These are phyloP conservation scores for Microplitis demolitor DNA, from an alignment of 1,140 invertebrate species.

Conservation along the genomic window DNA sequence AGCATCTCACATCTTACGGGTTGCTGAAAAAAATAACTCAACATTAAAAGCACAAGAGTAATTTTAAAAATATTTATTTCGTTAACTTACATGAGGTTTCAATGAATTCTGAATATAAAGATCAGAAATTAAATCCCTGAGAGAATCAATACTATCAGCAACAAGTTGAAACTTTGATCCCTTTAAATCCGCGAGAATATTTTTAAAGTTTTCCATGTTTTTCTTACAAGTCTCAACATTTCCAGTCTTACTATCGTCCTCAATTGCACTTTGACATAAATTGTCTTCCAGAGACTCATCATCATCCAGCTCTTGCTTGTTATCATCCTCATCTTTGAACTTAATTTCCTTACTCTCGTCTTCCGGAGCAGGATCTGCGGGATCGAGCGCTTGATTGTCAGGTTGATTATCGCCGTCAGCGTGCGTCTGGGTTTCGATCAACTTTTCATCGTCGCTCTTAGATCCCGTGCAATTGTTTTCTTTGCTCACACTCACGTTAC, in stretches of 20 bases:
- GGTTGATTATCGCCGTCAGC: neutral
- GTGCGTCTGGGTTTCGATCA: slow-evolving; percentile 37
- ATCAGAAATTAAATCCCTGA: slow-evolving; percentile 43
- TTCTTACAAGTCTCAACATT: slow-evolving; percentile 26
- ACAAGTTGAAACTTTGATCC: slow-evolving; percentile 50
- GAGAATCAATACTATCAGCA: slow-evolving; percentile 46
- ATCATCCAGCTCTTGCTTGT: neutral
- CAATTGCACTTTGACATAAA: neutral
- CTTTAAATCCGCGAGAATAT: slow-evolving; percentile 45
- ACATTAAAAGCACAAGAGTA: neutral
- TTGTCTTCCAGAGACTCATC: neutral
- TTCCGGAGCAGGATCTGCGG: slow-evolving; percentile 27
- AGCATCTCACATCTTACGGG: slow-evolving; percentile 40
- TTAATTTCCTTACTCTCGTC: slow-evolving; percentile 23
- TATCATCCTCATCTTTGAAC: slow-evolving; percentile 24
- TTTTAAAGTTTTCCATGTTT: slow-evolving; percentile 35
- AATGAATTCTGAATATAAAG: slow-evolving; percentile 26
- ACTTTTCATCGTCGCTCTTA: slow-evolving; percentile 46
- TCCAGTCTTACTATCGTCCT: slow-evolving; percentile 16
- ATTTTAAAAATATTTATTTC: neutral
- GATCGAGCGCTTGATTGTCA: slow-evolving; percentile 9
- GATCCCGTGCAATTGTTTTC: slow-evolving; percentile 28
- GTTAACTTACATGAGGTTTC: neutral
- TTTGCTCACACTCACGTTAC: slow-evolving; percentile 18
- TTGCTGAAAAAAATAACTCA: slow-evolving; percentile 31